Evolutionary conservation across 2,888 invertebrate genomes (phyloP), one percentile per base, ranked within the genome.

Genomic region (Magallana nippona): DNA sequence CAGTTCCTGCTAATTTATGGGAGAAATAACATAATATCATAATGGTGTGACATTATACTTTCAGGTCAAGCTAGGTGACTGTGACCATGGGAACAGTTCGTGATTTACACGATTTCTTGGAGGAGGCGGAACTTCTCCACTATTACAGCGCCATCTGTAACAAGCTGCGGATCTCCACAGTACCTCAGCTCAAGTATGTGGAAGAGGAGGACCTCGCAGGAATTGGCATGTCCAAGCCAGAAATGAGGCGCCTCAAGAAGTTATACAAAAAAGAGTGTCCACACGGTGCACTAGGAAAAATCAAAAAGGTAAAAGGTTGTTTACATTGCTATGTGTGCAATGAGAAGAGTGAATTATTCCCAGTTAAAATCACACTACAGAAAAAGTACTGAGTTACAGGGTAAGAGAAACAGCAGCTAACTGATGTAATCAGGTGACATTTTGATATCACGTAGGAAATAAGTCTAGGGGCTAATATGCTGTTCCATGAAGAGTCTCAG

Each of bases 211-310:
- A 99, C 94, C 95, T 99, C 87, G 95, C 96, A 83, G 97, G 97
- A 90, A 97, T 99, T 92, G 99, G 99, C 19, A 96, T 98, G 95
- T 97, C 98, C 19, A 97, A 97, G 92, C 98, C 99, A 55, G 99
- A 99, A 95, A 98, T 98, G 95, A 96, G 99, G 86, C 96, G 99
- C 84, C 96, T 99, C 88, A 97, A 98, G 93, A 98, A 98, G 95
- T 97, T 96, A 93, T 99, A 98, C 94, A 97, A 97, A 86, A 98
- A 97, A 94, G 97, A 98, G 94, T 98, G 97, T 93, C 98, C 98
- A 0, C 98, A 98, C 93, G 98, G 98, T 89, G 98, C 98, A 93
- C 95, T 98, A 85, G 97, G 97, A 58, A 98, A 98, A 95, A 96
- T 99, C 91, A 98, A 97, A 95, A 98, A 97, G 94, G 95, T 95